Conservation (phyloP, 2,888 invertebrate genomes). For the Nyleta sp. region DNA sequence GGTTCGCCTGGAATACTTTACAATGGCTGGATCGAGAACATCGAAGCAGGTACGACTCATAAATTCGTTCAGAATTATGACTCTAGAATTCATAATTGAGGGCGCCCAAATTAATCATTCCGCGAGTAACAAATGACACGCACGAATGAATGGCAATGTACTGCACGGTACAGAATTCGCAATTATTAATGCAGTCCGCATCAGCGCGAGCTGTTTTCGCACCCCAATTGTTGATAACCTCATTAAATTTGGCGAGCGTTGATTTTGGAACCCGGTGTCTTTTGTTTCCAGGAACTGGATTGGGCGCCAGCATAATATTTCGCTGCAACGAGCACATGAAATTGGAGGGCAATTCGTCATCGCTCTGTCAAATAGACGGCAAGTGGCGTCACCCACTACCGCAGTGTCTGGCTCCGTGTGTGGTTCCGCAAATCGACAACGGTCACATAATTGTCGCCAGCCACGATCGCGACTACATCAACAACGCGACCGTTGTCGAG, state of each 20-base stretch:
- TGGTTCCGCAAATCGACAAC: constrained; percentile 93
- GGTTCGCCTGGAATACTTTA: constrained; percentile 96
- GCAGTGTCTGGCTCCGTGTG: constrained; percentile 96
- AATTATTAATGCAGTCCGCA: too few relatives aligned
- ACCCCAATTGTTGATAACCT: too few relatives aligned
- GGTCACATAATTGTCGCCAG: constrained; percentile 87
- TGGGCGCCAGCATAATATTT: constrained; percentile 96
- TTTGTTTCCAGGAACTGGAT: constrained; percentile 87
- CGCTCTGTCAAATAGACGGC: constrained; percentile 96
- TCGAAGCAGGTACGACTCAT: constrained; percentile 85
- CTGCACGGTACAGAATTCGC: too few relatives aligned
- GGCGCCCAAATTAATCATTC: constrained; percentile 23
- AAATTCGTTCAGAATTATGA: constrained; percentile 40
- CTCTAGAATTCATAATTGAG: constrained; percentile 34
- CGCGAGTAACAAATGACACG: constrained; percentile 24
- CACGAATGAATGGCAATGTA: too few relatives aligned
- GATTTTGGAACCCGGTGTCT: too few relatives aligned
- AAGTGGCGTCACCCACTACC: constrained; percentile 97
- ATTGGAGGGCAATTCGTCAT: constrained; percentile 93
- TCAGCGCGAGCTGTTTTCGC: too few relatives aligned
- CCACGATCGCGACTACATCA: constrained; percentile 77
- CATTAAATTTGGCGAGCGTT: too few relatives aligned
- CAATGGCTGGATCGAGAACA: constrained; percentile 98
- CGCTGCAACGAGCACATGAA: constrained; percentile 96
- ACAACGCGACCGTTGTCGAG: constrained; percentile 84